phyloP scores from a whole-genome alignment of 2,888 invertebrate genomes.

The Hybos culiciformis region DNA sequence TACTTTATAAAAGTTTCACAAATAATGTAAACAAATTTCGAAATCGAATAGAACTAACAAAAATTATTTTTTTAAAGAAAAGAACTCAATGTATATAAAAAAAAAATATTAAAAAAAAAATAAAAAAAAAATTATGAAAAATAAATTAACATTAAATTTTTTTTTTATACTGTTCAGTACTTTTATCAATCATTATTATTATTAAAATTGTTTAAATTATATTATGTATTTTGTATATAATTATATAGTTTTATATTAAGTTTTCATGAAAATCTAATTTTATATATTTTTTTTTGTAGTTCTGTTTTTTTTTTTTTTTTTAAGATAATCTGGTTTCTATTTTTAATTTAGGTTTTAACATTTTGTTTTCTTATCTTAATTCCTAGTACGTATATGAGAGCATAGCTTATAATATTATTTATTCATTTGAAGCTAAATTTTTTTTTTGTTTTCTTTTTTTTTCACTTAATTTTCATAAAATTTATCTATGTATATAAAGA shows the following conservation, averaged over 20 bases:
- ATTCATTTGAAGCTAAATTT: not conserved
- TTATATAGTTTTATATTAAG: not conserved
- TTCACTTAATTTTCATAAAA: not conserved
- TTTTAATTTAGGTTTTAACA: not conserved
- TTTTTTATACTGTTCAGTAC: not conserved
- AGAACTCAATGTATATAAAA: no score
- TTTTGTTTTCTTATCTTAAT: not conserved
- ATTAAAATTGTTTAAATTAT: not conserved
- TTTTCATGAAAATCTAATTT: not conserved
- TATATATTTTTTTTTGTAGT: not conserved
- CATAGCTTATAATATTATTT: not conserved
- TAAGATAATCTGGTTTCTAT: not conserved
- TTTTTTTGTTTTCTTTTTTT: not conserved
- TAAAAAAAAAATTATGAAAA: not conserved
- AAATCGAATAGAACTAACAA: no score
- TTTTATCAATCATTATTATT: not conserved
- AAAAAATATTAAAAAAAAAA: no score
- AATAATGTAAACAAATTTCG: no score
- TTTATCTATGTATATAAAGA: not conserved
- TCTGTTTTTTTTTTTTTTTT: not conserved
- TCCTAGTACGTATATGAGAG: conserved; percentile 2
- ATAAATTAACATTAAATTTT: not conserved
- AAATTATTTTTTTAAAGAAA: no score
- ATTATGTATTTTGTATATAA: not conserved
- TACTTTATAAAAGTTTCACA: no score